A percentile compares a stretch with the other conserved stretches of the same genome.
Evolutionary conservation across 2,888 invertebrate species (phyloP).

Genomic region (Gibbula magus): DNA sequence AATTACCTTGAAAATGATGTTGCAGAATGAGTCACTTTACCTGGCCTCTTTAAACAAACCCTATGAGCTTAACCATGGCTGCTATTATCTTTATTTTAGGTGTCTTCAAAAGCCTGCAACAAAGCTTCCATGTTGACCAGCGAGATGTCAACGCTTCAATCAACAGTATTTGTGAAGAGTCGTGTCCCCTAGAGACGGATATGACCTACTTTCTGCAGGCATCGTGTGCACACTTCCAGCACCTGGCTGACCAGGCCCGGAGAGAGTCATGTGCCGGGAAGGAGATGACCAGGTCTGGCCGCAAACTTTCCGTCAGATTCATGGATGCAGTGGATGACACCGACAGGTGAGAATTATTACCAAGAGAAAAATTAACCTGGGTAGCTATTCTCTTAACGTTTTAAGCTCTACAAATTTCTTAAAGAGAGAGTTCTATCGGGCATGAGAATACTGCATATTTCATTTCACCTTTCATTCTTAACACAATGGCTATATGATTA

Average conservation of each 20-base stretch:
- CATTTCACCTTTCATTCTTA: no score
- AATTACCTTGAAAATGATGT: no score
- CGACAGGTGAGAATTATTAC: conserved; percentile 29
- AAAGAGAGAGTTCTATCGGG: no score
- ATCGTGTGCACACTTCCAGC: conserved; percentile 71
- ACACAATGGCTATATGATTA: no score
- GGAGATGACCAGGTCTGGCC: conserved; percentile 8
- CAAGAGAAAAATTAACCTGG: no score
- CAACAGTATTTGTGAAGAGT: conserved; percentile 82
- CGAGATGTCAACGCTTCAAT: conserved; percentile 83
- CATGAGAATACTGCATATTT: no score
- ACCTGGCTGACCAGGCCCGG: conserved; percentile 52
- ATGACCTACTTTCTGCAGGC: conserved; percentile 82
- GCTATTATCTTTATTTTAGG: conserved; percentile 49
- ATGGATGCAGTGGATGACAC: conserved; percentile 47
- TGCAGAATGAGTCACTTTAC: no score
- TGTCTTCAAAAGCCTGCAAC: conserved; percentile 79
- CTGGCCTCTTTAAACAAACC: no score
- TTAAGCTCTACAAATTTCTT: no score
- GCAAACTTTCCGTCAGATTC: conserved; percentile 47
- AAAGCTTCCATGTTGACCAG: conserved; percentile 79
- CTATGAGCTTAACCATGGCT: neutral
- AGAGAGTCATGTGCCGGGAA: conserved; percentile 27
- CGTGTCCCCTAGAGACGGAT: conserved; percentile 81
- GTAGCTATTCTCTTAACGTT: no score